Percentiles rank a stretch among this genome's conserved stretches.
Conservation (phyloP, 1,140 invertebrate species). For the Chionoecetes opilio region DNA sequence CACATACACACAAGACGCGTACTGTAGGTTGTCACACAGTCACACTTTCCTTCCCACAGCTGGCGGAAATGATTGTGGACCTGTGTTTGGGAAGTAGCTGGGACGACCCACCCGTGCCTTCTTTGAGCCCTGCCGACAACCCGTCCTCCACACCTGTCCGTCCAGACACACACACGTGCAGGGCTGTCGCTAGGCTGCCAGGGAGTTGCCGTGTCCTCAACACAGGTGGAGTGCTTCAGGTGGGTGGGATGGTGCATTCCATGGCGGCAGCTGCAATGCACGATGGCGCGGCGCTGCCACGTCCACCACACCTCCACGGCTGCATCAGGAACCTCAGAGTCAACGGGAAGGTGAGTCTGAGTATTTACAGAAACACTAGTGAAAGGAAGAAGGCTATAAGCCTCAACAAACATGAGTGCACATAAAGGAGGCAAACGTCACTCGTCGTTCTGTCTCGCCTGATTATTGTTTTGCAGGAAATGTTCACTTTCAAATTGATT, state of each 20-base stretch:
- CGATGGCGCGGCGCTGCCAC: not conserved
- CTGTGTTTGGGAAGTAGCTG: not conserved
- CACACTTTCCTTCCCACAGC: not conserved
- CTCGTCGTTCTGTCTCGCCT: too few species aligned
- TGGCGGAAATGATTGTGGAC: constrained; percentile 29
- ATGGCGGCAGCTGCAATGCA: not conserved
- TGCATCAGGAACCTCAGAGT: constrained; percentile 37
- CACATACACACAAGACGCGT: too few species aligned
- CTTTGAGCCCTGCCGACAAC: not conserved
- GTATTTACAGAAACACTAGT: too few species aligned
- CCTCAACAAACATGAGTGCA: too few species aligned
- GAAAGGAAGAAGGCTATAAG: too few species aligned
- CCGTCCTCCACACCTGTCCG: not conserved
- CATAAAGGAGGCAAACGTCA: too few species aligned
- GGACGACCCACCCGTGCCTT: not conserved
- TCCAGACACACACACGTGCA: not conserved
- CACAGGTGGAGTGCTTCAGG: not conserved
- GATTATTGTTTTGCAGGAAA: too few species aligned
- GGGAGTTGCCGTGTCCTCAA: not conserved
- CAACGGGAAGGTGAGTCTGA: not conserved
- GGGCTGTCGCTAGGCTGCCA: not conserved
- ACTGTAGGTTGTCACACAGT: too few species aligned
- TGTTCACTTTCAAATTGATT: too few species aligned
- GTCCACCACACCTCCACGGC: not conserved
- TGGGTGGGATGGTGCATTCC: not conserved